A percentile compares a stretch with the other conserved stretches of the same genome.
phyloP scores from a whole-genome alignment of 2,113 vertebrate species.

The Psephotus haematonotus region DNA sequence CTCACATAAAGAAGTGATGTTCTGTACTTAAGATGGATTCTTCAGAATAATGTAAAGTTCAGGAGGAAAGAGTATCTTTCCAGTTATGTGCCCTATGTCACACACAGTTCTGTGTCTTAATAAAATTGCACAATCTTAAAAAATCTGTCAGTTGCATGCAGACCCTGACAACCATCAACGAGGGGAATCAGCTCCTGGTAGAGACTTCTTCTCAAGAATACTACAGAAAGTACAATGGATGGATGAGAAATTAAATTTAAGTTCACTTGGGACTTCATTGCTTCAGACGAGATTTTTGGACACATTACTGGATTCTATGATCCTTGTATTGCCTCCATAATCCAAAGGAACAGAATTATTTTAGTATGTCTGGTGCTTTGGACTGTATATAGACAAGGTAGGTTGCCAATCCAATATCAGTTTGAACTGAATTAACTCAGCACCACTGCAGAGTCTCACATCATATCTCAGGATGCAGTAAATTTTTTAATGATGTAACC shows the following conservation, averaged over 20 bases:
- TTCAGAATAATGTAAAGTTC: not conserved
- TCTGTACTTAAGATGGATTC: not conserved
- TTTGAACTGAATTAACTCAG: not conserved
- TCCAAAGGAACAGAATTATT: not conserved
- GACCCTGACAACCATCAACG: not conserved
- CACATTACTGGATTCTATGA: not conserved
- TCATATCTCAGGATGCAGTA: not conserved
- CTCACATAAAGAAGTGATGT: not conserved
- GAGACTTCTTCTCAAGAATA: not conserved
- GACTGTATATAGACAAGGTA: not conserved
- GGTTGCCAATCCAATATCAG: not conserved
- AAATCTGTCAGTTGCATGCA: not conserved
- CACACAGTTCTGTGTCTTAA: not conserved
- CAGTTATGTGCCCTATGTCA: accelerated
- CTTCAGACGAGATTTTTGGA: not conserved
- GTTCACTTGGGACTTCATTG: not conserved
- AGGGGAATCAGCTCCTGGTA: not conserved
- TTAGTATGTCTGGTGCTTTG: not conserved
- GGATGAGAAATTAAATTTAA: accelerated
- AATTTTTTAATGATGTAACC: not conserved
- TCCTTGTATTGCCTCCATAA: not conserved
- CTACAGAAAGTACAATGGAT: not conserved
- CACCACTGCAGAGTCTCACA: not conserved
- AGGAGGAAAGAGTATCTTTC: not conserved
- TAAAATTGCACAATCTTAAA: not conserved